Evolutionary conservation across 1,140 invertebrate genomes (phyloP), one percentile per base, ranked within the genome.

Genomic region (Belonocnema kinseyi): DNA sequence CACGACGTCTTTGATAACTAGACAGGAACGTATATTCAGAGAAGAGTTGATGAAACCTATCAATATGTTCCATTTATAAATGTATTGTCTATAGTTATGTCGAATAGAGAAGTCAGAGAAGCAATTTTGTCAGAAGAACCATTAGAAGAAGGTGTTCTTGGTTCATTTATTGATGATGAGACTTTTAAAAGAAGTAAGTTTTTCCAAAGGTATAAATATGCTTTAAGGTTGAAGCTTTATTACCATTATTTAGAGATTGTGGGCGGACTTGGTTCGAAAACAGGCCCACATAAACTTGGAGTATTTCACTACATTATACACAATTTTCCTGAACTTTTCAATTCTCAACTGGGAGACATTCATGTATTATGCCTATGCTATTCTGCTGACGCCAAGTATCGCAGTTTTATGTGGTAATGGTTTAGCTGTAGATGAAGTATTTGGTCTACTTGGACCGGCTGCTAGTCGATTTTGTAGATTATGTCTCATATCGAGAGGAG

Each of bases 161-260:
- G 8, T 16, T 71, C 56, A 26, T 74, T 78, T 50, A 16, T 75
- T 40, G 77, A 78, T 58, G 73, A 61, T 12, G 14, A n/a, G n/a
- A 11, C 51, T 17, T 74, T 54, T 50, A 74, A 70, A 58, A 33
- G 17, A 54, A 14, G 72, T 54, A 2, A 17, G 7, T 72, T 78
- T 46, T 70, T 78, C 14, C 21, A 33, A 52, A 66, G 33, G 50
- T 50, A 74, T 51, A 61, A 54, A 17, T 58, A 75, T 33, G 73
- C 73, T 40, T 71, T 78, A 6, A 16, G 77, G 70, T 12, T 78
- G 11, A 74, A 71, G 50, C 50, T 77, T 12, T 77, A 80, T 52
- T 75, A 77, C 33, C 75, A 77, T 52, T 66, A 79, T 46, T 73
- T 66, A n/a, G 77, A 78, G 33, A 26, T 78, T 7, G 61, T 72